A percentile compares a stretch with the other conserved stretches of the same genome.
These are phyloP conservation scores for Criorhina ranunculi DNA, from an alignment of 2,888 invertebrate species.

Conservation along the genomic window DNA sequence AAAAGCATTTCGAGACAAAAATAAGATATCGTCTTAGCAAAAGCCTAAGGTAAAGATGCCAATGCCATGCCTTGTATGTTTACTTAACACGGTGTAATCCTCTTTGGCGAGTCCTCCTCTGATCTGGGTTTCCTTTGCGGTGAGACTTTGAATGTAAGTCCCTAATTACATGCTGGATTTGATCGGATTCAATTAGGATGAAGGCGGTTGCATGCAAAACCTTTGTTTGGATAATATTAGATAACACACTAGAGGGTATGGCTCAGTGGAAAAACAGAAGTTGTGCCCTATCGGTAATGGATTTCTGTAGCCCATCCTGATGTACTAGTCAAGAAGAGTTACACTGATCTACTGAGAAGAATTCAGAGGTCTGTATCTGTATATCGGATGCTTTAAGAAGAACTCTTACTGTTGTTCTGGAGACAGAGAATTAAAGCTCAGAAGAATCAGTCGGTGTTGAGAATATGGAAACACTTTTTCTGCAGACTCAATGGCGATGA, in stretches of 20 bases:
- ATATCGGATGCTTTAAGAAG: no score
- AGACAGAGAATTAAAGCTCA: no score
- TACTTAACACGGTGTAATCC: conserved; percentile 70
- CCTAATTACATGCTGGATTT: conserved; percentile 71
- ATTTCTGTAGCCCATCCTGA: no score
- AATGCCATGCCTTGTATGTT: conserved; percentile 43
- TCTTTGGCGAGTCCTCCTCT: conserved; percentile 54
- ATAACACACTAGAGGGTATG: neutral
- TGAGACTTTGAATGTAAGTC: conserved; percentile 51
- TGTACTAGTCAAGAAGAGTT: no score
- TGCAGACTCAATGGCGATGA: no score
- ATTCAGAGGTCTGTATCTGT: no score
- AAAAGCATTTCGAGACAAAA: conserved; percentile 42
- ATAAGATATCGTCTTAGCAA: conserved; percentile 38
- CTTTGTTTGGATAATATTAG: neutral
- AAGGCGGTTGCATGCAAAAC: neutral
- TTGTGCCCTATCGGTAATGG: no score
- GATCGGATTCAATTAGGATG: conserved; percentile 60
- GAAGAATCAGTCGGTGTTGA: no score
- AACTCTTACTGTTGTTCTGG: no score
- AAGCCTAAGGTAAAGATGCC: conserved; percentile 7
- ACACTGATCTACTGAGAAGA: no score
- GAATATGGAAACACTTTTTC: no score
- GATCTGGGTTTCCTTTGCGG: conserved; percentile 58
- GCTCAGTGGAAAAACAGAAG: no score